Evolutionary conservation across 2,888 invertebrate species (phyloP).

Genomic region (Pharmacophagus antenor): DNA sequence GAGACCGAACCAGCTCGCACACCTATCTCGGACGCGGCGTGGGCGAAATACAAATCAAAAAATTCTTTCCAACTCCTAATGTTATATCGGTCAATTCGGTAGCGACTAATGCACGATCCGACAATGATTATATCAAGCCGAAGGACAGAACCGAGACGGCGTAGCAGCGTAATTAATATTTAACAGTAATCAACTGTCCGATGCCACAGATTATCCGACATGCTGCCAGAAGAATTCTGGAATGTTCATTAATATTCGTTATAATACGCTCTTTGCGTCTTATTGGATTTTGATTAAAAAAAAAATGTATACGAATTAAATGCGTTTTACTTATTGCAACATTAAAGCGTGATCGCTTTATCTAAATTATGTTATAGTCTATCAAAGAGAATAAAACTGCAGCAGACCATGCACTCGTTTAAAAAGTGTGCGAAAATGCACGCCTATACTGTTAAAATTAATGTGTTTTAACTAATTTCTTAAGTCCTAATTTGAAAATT

Average conservation of each 20-base stretch:
- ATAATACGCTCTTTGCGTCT: neutral
- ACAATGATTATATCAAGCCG: neutral
- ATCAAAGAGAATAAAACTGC: too few relatives aligned
- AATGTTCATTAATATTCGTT: slow-evolving; percentile 3
- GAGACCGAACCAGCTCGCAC: slow-evolving; percentile 43
- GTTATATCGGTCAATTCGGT: slow-evolving; percentile 27
- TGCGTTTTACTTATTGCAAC: neutral
- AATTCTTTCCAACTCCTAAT: slow-evolving; percentile 26
- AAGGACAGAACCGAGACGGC: slow-evolving; percentile 2
- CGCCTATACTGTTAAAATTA: too few relatives aligned
- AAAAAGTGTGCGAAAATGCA: too few relatives aligned
- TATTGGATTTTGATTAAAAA: neutral
- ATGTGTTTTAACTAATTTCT: too few relatives aligned
- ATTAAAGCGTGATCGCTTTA: neutral
- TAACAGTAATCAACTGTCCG: slow-evolving; percentile 17
- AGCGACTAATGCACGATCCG: slow-evolving; percentile 4
- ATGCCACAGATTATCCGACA: slow-evolving; percentile 5
- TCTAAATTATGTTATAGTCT: neutral
- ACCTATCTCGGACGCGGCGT: slow-evolving; percentile 38
- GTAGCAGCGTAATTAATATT: slow-evolving; percentile 25
- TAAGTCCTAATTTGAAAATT: too few relatives aligned
- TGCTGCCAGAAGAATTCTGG: slow-evolving; percentile 9
- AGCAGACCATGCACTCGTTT: too few relatives aligned
- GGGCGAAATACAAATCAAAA: slow-evolving; percentile 42
- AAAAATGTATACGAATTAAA: neutral